Conservation (phyloP, 2,888 invertebrate genomes). For the Nymphalis polychloros region DNA sequence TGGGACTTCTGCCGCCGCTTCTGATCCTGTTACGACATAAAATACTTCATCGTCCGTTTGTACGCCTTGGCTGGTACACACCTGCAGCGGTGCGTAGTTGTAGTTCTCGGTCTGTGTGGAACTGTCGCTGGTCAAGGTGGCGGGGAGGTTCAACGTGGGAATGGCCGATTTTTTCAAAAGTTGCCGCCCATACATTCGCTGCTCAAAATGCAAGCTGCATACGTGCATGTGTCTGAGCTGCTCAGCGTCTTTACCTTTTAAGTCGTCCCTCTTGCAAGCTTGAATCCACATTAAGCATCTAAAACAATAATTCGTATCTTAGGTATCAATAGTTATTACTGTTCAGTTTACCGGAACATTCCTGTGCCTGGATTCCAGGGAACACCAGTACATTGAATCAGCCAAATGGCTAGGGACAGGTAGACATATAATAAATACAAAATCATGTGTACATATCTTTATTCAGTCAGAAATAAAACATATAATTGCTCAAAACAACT, state of each 20-base stretch:
- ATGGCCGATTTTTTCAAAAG: slow-evolving; percentile 40
- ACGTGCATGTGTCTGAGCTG: slow-evolving; percentile 35
- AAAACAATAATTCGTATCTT: background rate
- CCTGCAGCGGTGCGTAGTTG: slow-evolving; percentile 24
- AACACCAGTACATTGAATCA: background rate
- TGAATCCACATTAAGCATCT: slow-evolving; percentile 32
- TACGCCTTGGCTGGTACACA: slow-evolving; percentile 35
- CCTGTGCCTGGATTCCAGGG: too few relatives aligned
- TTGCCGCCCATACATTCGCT: slow-evolving; percentile 37
- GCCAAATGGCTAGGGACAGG: background rate
- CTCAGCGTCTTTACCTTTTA: slow-evolving; percentile 29
- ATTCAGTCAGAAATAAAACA: too few relatives aligned
- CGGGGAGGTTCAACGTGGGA: slow-evolving; percentile 42
- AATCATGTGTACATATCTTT: too few relatives aligned
- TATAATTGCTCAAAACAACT: too few relatives aligned
- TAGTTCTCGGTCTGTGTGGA: slow-evolving; percentile 30
- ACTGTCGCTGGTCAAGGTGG: slow-evolving; percentile 9
- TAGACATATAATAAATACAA: too few relatives aligned
- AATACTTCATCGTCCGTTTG: slow-evolving; percentile 26
- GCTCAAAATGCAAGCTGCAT: slow-evolving; percentile 37
- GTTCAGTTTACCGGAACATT: background rate
- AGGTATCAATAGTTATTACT: background rate
- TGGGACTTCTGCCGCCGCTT: background rate
- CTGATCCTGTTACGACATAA: background rate
- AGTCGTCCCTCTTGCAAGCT: slow-evolving; percentile 34